phyloP scores from a whole-genome alignment of 2,888 invertebrate genomes.

The Catocala nupta region DNA sequence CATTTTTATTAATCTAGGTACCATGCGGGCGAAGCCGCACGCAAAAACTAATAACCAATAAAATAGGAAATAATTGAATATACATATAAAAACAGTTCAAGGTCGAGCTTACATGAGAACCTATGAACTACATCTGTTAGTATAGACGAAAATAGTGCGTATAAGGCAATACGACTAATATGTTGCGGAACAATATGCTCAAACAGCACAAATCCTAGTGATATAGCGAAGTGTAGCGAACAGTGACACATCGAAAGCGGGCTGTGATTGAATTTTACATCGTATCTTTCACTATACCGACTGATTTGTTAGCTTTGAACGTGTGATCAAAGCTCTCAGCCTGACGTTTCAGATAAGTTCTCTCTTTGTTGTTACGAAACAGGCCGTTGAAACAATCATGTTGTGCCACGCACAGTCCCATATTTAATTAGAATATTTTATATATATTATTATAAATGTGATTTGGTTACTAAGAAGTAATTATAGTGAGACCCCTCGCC shows the following conservation, averaged over 20 bases:
- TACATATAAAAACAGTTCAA: no score
- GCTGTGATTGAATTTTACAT: neutral
- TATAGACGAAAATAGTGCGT: no score
- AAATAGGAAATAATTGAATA: no score
- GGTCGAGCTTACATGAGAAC: no score
- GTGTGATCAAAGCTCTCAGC: conserved; percentile 6
- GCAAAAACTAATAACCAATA: no score
- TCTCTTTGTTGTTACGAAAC: neutral
- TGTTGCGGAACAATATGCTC: no score
- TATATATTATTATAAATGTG: neutral
- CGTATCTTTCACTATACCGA: conserved; percentile 4
- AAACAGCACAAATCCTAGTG: neutral
- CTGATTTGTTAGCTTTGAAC: conserved; percentile 6
- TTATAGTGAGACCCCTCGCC: no score
- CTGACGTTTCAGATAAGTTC: conserved; percentile 9
- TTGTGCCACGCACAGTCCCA: neutral
- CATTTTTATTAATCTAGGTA: no score
- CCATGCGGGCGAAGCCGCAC: no score
- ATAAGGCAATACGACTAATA: no score
- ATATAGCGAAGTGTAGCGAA: neutral
- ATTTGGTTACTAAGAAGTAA: no score
- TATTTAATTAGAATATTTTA: conserved; percentile 2
- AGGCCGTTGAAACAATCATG: conserved; percentile 3
- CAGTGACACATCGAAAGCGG: neutral
- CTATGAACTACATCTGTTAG: no score